Evolutionary conservation across 1,140 invertebrate species (phyloP), one percentile per base, ranked within the genome.

Genomic region (Rhopalosiphum padi): DNA sequence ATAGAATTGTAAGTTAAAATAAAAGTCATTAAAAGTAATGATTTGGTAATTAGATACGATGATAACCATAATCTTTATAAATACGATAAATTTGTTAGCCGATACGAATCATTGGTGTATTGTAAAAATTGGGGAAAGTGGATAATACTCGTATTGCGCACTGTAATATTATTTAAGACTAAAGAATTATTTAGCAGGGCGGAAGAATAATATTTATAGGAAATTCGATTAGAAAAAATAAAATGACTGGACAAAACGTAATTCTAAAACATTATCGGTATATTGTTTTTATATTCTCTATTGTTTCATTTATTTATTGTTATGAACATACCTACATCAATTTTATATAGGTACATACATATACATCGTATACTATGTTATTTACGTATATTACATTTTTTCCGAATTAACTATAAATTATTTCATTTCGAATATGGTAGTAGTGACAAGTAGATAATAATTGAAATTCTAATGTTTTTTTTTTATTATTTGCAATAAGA

Each of bases 81-180:
- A 46, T 7, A 87, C 85, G 8, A 48, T 48, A n/a, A 35, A 87
- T 35, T 23, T n/a, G n/a, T 51, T 23, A 51, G 87, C 46, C 30
- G 43, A 60, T 68, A 41, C 53, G 37, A 90, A 90, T 90, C 89
- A 90, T 90, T 41, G 89, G 41, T 11, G 18, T 90, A 2, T 60
- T 90, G 55, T 41, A n/a, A 68, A 90, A 60, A 90, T 90, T 41
- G 55, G 89, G 89, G 89, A 90, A 90, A 90, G 89, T 90, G 30
- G 8, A 41, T 90, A 43, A 25, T 41, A n/a, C n/a, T n/a, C n/a
- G n/a, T n/a, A 68, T 90, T 88, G 30, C 48, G 2, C 30, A 37
- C 9, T 48, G n/a, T 51, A 22, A 9, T 88, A 51, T 51, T 51
- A 37, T 51, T 88, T 53, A 88, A 88, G 46, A 88, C n/a, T 23